Evolutionary conservation across 1,140 invertebrate genomes (phyloP).

Genomic region (Paramacrobiotus metropolitanus): DNA sequence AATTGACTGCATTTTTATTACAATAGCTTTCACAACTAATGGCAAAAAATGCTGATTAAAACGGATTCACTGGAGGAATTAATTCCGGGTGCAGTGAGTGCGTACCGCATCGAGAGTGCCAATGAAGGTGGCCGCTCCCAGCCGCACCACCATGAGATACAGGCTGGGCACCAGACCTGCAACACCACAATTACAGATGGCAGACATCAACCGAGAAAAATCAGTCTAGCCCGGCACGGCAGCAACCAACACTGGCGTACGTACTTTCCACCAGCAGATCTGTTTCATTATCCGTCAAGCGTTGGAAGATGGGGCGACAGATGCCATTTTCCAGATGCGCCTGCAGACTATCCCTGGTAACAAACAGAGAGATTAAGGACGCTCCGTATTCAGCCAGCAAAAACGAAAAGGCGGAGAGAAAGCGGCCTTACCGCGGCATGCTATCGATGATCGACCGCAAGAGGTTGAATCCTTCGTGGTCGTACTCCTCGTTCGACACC

Average conservation of each 20-base stretch:
- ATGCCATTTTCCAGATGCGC: neutral
- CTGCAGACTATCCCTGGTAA: neutral
- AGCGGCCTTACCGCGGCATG: neutral
- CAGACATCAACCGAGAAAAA: neutral
- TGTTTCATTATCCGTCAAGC: neutral
- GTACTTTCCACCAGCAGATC: neutral
- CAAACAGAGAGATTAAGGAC: no score
- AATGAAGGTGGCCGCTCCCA: no score
- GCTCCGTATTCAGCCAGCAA: neutral
- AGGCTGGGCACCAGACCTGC: no score
- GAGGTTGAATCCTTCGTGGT: slow-evolving; percentile 4
- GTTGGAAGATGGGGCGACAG: neutral
- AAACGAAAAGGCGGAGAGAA: neutral
- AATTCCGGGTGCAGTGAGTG: no score
- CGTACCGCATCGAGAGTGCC: no score
- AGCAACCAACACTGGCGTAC: neutral
- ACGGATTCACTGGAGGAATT: no score
- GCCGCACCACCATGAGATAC: no score
- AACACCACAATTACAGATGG: no score
- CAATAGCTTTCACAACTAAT: no score
- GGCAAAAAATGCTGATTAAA: no score
- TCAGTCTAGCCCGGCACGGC: neutral
- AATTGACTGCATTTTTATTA: no score
- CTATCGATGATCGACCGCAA: neutral
- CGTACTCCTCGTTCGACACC: neutral